A percentile compares a stretch with the other conserved stretches of the same genome.
phyloP scores from a whole-genome alignment of 2,797 vertebrate species.

The Urocyon cinereoargenteus region DNA sequence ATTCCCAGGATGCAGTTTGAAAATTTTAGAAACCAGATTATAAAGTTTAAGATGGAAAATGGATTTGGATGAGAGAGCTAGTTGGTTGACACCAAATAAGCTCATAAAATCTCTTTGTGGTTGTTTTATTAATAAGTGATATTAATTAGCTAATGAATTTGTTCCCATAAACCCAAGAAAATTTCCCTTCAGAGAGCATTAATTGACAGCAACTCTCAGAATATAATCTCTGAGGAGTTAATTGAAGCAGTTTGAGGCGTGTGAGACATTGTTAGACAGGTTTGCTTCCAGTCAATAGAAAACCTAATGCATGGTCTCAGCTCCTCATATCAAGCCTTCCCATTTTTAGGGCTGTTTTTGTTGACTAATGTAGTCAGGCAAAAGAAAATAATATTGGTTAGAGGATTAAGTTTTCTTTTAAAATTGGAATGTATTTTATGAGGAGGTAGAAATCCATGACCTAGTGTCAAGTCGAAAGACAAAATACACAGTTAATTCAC shows the following conservation, averaged over 20 bases:
- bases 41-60: background rate
- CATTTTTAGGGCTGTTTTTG: background rate
- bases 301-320: background rate
- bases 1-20: slow-evolving; percentile 26
- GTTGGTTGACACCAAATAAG: background rate
- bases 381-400: slow-evolving; percentile 1
- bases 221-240: background rate
- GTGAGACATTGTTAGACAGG: background rate
- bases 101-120: background rate
- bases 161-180: background rate
- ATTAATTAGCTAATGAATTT: slow-evolving; percentile 12
- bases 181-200: background rate
- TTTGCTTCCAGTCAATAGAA: background rate
- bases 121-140: background rate
- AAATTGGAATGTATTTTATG: background rate
- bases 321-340: background rate
- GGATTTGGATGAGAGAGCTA: background rate
- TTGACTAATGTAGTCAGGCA: background rate
- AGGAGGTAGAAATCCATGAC: background rate
- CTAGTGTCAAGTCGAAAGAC: background rate
- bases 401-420: slow-evolving; percentile 38
- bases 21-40: slow-evolving; percentile 51
- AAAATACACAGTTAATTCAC: background rate
- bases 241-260: background rate
- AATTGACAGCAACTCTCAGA: background rate